Evolutionary conservation across 2,113 vertebrate species (phyloP), one percentile per base, ranked within the genome.

Genomic region (Myotis brandtii): DNA sequence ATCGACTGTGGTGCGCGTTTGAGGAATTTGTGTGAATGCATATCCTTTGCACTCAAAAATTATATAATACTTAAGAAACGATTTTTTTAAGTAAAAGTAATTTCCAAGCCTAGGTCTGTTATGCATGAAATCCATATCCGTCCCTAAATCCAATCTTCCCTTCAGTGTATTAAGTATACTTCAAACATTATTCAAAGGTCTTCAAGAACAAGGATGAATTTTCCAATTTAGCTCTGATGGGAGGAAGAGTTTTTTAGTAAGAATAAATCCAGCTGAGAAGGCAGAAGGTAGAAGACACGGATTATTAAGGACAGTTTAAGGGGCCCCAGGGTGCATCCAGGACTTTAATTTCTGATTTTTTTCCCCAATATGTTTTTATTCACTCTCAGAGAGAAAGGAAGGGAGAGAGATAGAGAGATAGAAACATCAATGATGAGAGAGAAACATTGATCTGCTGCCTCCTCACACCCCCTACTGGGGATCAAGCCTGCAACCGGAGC

Each of bases 171-270:
- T 86, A 93, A 94, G 80, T 48, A 32, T 27, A 76, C 46, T 85
- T 70, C 56, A 93, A 88, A 83, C n/a, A 62, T 96, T 83, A 94
- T 92, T 96, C 79, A 93, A 70, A 79, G 64, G 77, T 76, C 30
- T 89, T 88, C 70, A 91, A 62, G 95, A 94, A 89, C 83, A 94
- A 56, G 54, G 89, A 93, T 25, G 25, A 66, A 92, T 73, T 89
- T 76, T 95, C 56, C 50, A 46, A 2, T 40, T 66, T 73, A 95
- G 93, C 27, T 93, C 69, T 94, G 82, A 64, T 27, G 34, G 37
- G 37, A 56, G 5, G 11, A 91, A 82, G 91, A 76, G 21, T 86
- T 91, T 93, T 84, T 94, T 70, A 86, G 56, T 79, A 89, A 89
- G 83, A 86, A 91, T 79, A 79, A 91, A 86, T 93, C 67, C 48